These are phyloP conservation scores for Crocodylus rhombifer DNA, from an alignment of 2,797 vertebrate genomes.

Conservation along the genomic window DNA sequence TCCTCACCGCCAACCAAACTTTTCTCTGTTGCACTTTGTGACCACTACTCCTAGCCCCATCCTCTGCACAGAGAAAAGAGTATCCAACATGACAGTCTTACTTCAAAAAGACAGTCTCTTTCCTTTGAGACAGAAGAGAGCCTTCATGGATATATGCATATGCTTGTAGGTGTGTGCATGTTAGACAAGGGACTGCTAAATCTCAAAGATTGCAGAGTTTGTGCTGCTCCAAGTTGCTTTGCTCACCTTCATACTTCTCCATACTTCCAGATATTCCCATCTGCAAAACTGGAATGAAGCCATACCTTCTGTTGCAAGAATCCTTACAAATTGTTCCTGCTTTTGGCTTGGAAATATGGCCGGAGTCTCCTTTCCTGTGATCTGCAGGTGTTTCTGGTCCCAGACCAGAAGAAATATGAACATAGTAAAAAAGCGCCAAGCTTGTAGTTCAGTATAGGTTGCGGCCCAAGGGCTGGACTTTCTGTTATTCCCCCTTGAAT, in stretches of 20 bases:
- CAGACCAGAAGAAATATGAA: neutral
- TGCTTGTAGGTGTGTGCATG: too few species aligned
- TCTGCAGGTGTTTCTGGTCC: accelerated
- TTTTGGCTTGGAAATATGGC: neutral
- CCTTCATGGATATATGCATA: too few species aligned
- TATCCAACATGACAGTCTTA: too few species aligned
- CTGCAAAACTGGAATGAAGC: neutral
- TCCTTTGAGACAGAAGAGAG: too few species aligned
- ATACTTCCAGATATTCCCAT: neutral
- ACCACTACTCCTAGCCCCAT: too few species aligned
- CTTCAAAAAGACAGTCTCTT: too few species aligned
- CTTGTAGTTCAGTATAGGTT: neutral
- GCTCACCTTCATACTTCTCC: neutral
- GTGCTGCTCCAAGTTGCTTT: neutral
- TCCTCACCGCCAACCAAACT: too few species aligned
- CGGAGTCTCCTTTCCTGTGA: neutral
- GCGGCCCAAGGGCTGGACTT: neutral
- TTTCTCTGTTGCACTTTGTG: too few species aligned
- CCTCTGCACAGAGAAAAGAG: too few species aligned
- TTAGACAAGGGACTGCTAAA: neutral
- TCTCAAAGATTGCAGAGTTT: neutral
- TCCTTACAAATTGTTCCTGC: neutral
- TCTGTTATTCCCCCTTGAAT: neutral
- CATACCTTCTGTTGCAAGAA: neutral
- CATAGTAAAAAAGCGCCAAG: neutral